These are phyloP conservation scores for Poeciliopsis presidionis DNA, from an alignment of 2,797 vertebrate species.

Conservation along the genomic window DNA sequence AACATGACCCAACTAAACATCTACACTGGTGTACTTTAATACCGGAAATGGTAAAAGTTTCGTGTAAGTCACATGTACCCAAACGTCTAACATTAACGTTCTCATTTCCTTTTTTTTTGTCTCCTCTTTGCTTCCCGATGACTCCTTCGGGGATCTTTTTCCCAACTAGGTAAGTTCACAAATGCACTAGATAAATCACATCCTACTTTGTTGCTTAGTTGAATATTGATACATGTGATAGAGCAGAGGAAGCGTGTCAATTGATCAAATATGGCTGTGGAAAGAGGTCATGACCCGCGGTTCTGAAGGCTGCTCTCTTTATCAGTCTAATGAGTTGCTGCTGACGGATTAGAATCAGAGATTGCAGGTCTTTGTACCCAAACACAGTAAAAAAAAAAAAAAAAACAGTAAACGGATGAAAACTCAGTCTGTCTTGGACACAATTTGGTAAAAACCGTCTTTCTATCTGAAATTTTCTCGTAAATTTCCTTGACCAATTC, in stretches of 20 bases:
- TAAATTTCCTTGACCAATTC: not conserved
- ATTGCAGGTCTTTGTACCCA: slow-evolving; percentile 26
- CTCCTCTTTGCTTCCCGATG: slow-evolving; percentile 27
- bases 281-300: slow-evolving; percentile 46
- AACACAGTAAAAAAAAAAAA: slow-evolving; percentile 13
- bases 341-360: slow-evolving; percentile 38
- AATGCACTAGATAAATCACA: slow-evolving; percentile 41
- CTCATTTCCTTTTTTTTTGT: slow-evolving; percentile 20
- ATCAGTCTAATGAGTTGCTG: slow-evolving; percentile 57
- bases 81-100: slow-evolving; percentile 21
- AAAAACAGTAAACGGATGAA: not conserved
- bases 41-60: not conserved
- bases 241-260: slow-evolving; percentile 23
- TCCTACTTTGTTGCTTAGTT: slow-evolving; percentile 15
- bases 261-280: slow-evolving; percentile 53
- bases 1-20: not conserved
- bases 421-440: not conserved
- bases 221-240: slow-evolving; percentile 47
- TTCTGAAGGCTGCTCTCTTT: slow-evolving; percentile 43
- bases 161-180: slow-evolving; percentile 71
- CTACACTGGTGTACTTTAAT: not conserved
- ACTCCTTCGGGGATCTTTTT: slow-evolving; percentile 12
- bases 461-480: not conserved
- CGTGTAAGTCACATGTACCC: not conserved
- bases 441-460: not conserved